phyloP scores from a whole-genome alignment of 2,113 vertebrate genomes.

The Dinomys branickii region DNA sequence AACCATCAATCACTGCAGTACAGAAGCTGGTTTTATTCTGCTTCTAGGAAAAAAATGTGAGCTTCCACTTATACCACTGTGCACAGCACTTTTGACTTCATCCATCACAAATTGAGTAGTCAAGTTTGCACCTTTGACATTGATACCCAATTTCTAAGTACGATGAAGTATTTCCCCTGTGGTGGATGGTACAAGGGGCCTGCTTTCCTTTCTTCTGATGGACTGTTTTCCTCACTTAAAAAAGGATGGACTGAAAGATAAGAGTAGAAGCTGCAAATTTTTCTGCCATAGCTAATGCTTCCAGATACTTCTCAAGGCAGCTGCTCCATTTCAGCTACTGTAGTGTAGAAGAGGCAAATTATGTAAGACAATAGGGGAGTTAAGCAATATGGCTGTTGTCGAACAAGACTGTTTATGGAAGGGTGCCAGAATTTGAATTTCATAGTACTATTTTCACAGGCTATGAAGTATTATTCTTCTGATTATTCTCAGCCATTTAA shows the following conservation, averaged over 20 bases:
- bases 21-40: neutral
- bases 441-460: neutral
- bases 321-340: accelerated
- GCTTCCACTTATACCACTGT: accelerated
- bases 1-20: accelerated
- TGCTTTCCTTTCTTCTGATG: neutral
- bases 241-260: neutral
- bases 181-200: neutral
- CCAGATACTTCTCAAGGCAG: neutral
- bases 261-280: neutral
- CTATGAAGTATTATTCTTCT: neutral
- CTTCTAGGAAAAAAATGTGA: neutral
- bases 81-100: neutral
- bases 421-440: neutral
- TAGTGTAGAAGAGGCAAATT: accelerated
- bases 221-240: neutral
- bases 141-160: neutral
- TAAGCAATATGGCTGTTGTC: accelerated
- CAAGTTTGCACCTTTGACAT: neutral
- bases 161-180: neutral
- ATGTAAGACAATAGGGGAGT: accelerated
- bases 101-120: neutral
- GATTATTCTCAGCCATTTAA: neutral
- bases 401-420: neutral
- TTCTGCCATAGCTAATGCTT: neutral